Evolutionary conservation across 2,888 invertebrate genomes (phyloP).

Genomic region (Drosophila anomelani): DNA sequence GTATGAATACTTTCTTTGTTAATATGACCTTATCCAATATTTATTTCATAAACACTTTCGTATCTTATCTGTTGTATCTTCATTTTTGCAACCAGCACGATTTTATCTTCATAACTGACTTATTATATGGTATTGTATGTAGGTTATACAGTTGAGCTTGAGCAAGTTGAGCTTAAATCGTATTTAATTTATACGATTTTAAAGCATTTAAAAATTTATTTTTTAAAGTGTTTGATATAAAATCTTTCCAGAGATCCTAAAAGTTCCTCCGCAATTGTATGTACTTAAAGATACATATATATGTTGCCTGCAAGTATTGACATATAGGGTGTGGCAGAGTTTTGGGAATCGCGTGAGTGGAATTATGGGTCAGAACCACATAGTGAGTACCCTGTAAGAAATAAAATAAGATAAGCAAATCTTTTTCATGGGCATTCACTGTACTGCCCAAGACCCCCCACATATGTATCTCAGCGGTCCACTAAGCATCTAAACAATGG

Average conservation of each 20-base stretch:
- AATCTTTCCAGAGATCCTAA: not conserved
- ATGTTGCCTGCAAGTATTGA: constrained; percentile 7
- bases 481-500: constrained; percentile 17
- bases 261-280: not conserved
- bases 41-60: not conserved
- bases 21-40: constrained; percentile 11
- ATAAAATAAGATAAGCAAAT: not conserved
- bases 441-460: constrained; percentile 8
- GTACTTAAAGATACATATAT: constrained; percentile 1
- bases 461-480: not conserved
- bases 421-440: not conserved
- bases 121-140: not conserved
- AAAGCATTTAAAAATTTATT: not conserved
- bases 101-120: not conserved
- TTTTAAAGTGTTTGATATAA: not conserved
- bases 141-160: not conserved
- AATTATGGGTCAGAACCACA: constrained; percentile 3
- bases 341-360: constrained; percentile 42
- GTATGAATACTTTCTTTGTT: not conserved
- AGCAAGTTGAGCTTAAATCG: not conserved
- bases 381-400: not conserved
- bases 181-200: not conserved
- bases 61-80: constrained; percentile 34
- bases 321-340: constrained; percentile 61
- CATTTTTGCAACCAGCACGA: not conserved